Percentiles rank a stretch among this genome's conserved stretches.
Conservation (phyloP, 2,113 vertebrate genomes). For the Phodopus roborovskii region DNA sequence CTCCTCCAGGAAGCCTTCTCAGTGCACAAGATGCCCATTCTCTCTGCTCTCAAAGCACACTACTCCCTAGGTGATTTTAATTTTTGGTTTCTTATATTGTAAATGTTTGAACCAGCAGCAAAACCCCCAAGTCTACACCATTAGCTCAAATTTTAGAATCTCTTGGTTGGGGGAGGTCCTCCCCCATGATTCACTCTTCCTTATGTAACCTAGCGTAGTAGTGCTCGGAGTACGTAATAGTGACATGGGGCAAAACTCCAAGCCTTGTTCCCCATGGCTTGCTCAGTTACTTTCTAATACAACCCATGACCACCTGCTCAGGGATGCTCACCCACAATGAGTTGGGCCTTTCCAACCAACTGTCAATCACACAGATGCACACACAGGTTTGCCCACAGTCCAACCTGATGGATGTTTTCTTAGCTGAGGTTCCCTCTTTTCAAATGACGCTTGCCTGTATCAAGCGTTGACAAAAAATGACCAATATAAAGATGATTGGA, state of each 20-base stretch:
- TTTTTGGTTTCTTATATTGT: background rate
- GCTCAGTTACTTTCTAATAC: background rate
- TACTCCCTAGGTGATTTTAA: background rate
- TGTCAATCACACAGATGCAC: background rate
- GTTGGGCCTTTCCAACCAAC: background rate
- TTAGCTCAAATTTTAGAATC: background rate
- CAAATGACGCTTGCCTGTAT: background rate
- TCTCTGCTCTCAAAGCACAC: background rate
- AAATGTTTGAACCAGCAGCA: background rate
- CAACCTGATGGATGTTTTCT: background rate
- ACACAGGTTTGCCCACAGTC: background rate
- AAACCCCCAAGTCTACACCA: background rate
- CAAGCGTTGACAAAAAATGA: background rate
- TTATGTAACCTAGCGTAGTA: background rate
- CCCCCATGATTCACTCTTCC: background rate
- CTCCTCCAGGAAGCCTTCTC: constrained; percentile 22
- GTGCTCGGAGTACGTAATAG: background rate
- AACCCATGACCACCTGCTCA: background rate
- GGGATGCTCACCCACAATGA: background rate
- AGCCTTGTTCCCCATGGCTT: background rate
- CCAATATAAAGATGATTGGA: background rate
- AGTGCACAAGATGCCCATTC: background rate
- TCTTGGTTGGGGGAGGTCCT: background rate
- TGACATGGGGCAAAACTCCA: background rate
- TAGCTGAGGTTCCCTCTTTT: background rate